Base-by-base conservation (phyloP, 2,888 invertebrate genomes). In the Leptogaster cylindrica region DNA sequence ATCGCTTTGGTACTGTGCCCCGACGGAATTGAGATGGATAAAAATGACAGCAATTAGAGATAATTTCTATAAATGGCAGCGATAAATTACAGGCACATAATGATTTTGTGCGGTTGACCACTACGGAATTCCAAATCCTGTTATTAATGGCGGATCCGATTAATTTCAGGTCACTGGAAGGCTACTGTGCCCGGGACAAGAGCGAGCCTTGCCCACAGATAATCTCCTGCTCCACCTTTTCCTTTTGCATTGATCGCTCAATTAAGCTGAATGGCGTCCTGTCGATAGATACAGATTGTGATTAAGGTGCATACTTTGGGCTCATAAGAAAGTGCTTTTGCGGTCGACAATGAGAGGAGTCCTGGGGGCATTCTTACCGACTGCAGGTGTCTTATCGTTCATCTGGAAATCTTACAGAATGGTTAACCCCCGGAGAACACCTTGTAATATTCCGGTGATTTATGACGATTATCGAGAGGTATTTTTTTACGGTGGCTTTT, bases 1-100 rank as follows among this genome's bases (percentile, higher is more conserved):
- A 25, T 31, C 31, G 52, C 33, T 27, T 23, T 39, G 25, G 36
- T n/a, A 51, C 52, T 46, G 28, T 31, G 61, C 44, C 58, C 20
- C 48, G 25, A 58, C 48, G 65, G 46, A 69, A 69, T 69, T 69
- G 67, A 69, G 69, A 69, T 69, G 69, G 58, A 69, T 67, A 69
- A 69, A 69, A 69, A 69, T 69, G 69, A 69, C 69, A 67, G 67
- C 69, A 69, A 67, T 69, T 69, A 69, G 64, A 67, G 69, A 69
- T 69, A 69, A 69, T 69, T 69, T 69, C 69, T 69, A 69, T 67
- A 69, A 69, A 69, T 69, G 69, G 67, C 20, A 39, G 23, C 67
- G 52, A 69, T 69, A 69, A 69, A 69, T 69, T 58, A 65, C 58
- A 31, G 50, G 20, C 48, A n/a, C n/a, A 52, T 69, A 69, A 69